Conservation (phyloP, 2,888 invertebrate genomes). For the Calephelis perditalis region DNA sequence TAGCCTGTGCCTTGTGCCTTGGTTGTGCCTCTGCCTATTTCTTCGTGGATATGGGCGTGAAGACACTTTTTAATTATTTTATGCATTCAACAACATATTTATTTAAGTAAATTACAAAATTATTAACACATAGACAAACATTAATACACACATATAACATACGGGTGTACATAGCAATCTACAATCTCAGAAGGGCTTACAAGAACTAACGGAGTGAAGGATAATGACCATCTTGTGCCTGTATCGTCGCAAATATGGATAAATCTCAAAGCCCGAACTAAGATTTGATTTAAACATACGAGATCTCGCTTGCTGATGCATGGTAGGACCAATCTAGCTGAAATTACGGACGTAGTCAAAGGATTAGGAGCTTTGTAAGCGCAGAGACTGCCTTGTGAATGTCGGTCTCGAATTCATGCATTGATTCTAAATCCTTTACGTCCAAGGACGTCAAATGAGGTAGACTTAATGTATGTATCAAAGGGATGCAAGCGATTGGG, state of each 20-base stretch:
- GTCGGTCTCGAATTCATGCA: constrained; percentile 1
- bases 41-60: too few relatives aligned
- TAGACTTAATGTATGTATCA: background rate
- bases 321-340: constrained; percentile 4
- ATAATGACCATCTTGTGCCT: constrained; percentile 10
- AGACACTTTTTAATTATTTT: too few relatives aligned
- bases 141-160: too few relatives aligned
- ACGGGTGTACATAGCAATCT: background rate
- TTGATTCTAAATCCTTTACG: background rate
- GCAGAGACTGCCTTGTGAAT: constrained; percentile 5
- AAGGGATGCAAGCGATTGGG: background rate
- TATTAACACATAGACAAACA: too few relatives aligned
- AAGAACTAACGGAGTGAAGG: background rate
- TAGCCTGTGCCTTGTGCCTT: too few relatives aligned
- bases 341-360: constrained; percentile 12
- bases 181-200: background rate
- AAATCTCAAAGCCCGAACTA: constrained; percentile 5
- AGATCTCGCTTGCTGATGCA: constrained; percentile 8
- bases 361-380: constrained; percentile 10
- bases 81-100: too few relatives aligned
- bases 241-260: constrained; percentile 7
- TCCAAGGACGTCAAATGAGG: background rate
- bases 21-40: too few relatives aligned
- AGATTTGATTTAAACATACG: constrained; percentile 9
- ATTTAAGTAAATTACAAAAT: too few relatives aligned